Conservation (phyloP, 2,888 invertebrate species). For the Colletes collaris region DNA sequence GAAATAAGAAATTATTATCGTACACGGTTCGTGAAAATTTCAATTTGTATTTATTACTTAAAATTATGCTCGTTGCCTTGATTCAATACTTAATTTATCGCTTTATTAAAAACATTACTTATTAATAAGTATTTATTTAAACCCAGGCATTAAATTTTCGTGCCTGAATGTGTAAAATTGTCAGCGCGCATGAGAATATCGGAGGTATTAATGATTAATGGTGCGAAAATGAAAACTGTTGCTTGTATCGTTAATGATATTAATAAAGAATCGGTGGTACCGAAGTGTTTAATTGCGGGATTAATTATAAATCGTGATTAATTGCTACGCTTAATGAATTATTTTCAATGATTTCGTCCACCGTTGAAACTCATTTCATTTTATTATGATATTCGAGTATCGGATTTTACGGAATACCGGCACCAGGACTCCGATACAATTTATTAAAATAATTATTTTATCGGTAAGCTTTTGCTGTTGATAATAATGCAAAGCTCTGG, state of each 20-base stretch:
- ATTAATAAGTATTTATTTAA: neutral
- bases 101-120: neutral
- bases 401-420: conserved; percentile 29
- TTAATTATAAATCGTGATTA: conserved; percentile 65
- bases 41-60: neutral
- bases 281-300: conserved; percentile 49
- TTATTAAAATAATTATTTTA: conserved; percentile 54
- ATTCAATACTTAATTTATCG: neutral
- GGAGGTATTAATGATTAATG: conserved; percentile 52
- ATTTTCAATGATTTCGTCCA: conserved; percentile 57
- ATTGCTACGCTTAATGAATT: conserved; percentile 60
- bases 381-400: conserved; percentile 43
- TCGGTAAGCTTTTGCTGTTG: conserved; percentile 30
- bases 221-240: conserved; percentile 49
- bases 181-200: conserved; percentile 1
- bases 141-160: conserved; percentile 3
- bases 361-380: conserved; percentile 47
- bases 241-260: conserved; percentile 36
- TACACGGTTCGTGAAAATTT: neutral
- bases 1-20: neutral
- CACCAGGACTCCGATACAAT: conserved; percentile 17
- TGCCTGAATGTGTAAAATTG: conserved; percentile 8
- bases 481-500: conserved; percentile 17
- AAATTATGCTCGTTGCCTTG: neutral
- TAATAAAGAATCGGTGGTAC: conserved; percentile 53